These are phyloP conservation scores for Helleia helle DNA, from an alignment of 2,888 invertebrate genomes.

Conservation along the genomic window DNA sequence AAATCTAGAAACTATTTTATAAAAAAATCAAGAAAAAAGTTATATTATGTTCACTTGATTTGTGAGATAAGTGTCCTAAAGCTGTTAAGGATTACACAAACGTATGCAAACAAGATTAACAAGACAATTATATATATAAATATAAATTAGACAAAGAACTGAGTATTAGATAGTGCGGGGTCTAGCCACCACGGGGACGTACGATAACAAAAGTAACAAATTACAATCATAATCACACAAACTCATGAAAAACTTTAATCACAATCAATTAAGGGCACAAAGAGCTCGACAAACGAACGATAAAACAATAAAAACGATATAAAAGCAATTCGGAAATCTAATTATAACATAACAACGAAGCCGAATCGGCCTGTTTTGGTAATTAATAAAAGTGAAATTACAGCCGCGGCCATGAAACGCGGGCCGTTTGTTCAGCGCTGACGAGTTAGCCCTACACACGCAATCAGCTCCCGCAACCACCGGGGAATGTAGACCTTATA, in stretches of 20 bases:
- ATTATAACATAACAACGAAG: constrained; percentile 26
- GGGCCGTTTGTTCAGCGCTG: not conserved
- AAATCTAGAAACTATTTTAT: too few species aligned
- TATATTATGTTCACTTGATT: too few species aligned
- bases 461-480: too few species aligned
- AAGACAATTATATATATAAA: too few species aligned
- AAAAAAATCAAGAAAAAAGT: too few species aligned
- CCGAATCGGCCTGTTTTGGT: constrained; percentile 25
- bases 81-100: too few species aligned
- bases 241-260: constrained; percentile 4
- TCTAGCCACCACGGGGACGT: not conserved
- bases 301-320: constrained; percentile 13
- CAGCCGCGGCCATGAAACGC: constrained; percentile 17
- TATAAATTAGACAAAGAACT: too few species aligned
- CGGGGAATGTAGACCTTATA: too few species aligned
- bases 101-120: too few species aligned
- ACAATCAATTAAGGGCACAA: constrained; percentile 21
- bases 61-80: too few species aligned
- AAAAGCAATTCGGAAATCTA: constrained; percentile 27
- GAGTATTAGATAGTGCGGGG: too few species aligned
- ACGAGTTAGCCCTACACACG: not conserved
- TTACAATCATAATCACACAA: not conserved
- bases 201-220: constrained; percentile 1
- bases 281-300: constrained; percentile 12
- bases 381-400: constrained; percentile 28